Percentiles rank a stretch among this genome's conserved stretches.
Evolutionary conservation across 2,888 invertebrate species (phyloP).

Genomic region (Trichogramma evanescens): DNA sequence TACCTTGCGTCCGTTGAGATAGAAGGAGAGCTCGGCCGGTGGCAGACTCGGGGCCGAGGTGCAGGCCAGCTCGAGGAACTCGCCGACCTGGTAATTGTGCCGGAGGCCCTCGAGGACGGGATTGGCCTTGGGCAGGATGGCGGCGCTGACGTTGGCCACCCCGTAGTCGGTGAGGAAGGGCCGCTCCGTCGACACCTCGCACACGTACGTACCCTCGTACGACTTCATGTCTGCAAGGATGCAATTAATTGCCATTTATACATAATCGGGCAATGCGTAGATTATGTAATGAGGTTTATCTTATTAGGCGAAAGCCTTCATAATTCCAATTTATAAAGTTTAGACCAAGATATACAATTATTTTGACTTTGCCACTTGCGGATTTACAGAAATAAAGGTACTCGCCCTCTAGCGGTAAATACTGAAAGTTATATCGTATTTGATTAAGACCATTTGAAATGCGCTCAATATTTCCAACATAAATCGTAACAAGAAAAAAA

Average conservation of each 20-base stretch:
- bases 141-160: constrained; percentile 40
- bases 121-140: constrained; percentile 34
- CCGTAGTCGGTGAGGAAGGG: constrained; percentile 38
- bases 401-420: too few relatives aligned
- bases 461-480: too few relatives aligned
- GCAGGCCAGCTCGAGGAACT: constrained; percentile 37
- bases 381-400: too few relatives aligned
- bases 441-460: too few relatives aligned
- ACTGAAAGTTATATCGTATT: neutral
- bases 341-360: too few relatives aligned
- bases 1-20: constrained; percentile 41
- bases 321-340: neutral
- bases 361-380: too few relatives aligned
- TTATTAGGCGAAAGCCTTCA: too few relatives aligned
- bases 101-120: constrained; percentile 38
- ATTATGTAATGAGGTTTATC: too few relatives aligned
- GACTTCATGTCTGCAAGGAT: constrained; percentile 9
- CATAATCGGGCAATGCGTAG: too few relatives aligned
- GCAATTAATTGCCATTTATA: too few relatives aligned
- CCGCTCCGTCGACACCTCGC: constrained; percentile 40
- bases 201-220: constrained; percentile 36
- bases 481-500: too few relatives aligned
- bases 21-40: constrained; percentile 37
- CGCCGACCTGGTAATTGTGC: constrained; percentile 40
- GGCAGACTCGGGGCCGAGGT: constrained; percentile 42